Conservation (phyloP, 2,888 invertebrate genomes). For the Andrena camellia region DNA sequence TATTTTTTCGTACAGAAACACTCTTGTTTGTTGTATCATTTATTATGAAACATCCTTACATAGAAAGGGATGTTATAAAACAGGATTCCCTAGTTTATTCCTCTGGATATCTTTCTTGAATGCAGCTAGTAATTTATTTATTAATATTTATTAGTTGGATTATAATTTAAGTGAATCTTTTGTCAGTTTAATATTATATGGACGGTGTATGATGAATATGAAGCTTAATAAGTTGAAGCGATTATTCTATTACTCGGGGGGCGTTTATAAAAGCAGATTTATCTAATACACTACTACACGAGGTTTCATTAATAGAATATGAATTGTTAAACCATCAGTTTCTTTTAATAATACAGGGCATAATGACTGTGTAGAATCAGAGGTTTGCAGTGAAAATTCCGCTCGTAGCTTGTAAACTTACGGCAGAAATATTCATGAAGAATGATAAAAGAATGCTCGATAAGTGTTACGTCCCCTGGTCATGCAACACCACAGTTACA, state of each 20-base stretch:
- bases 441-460: slow-evolving; percentile 30
- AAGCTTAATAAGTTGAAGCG: neutral
- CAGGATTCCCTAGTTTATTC: no score
- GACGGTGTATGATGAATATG: neutral
- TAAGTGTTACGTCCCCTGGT: slow-evolving; percentile 29
- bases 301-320: slow-evolving; percentile 32
- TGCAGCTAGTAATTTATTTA: no score
- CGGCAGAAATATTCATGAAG: slow-evolving; percentile 35
- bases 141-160: no score
- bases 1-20: no score
- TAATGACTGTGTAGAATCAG: slow-evolving; percentile 1
- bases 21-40: no score
- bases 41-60: no score
- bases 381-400: slow-evolving; percentile 14
- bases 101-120: no score
- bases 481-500: slow-evolving; percentile 30
- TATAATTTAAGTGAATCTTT: no score
- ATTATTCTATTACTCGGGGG: neutral
- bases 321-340: slow-evolving; percentile 17
- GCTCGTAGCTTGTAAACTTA: neutral
- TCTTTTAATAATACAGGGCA: slow-evolving; percentile 14
- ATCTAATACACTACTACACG: neutral
- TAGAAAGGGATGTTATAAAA: no score
- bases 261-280: slow-evolving; percentile 8
- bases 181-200: no score